Conservation (phyloP, 2,888 invertebrate genomes). For the Eretmocerus hayati region DNA sequence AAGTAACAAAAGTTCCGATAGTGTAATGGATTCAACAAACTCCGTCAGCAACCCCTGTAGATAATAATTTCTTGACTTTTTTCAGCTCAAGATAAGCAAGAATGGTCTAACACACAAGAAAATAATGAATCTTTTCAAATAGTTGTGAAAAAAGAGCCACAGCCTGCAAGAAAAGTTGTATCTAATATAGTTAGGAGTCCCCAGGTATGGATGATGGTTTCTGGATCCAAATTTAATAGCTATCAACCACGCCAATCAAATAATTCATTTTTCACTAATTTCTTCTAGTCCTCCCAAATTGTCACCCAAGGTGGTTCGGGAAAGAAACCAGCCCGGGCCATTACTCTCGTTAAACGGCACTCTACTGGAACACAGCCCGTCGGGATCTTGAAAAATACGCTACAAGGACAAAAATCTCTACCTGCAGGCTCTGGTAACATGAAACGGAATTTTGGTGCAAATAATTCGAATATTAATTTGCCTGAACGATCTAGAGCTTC, state of each 20-base stretch:
- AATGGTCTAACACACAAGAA: conserved; percentile 38
- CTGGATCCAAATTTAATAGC: conserved; percentile 12
- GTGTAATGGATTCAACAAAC: too few species aligned
- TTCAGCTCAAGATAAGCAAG: conserved; percentile 7
- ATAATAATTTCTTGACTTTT: background rate
- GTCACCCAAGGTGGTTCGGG: conserved; percentile 8
- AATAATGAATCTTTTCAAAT: conserved; percentile 33
- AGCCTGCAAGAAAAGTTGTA: conserved; percentile 24
- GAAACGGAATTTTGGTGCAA: conserved; percentile 26
- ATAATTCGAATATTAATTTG: conserved; percentile 20
- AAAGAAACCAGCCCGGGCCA: conserved; percentile 23
- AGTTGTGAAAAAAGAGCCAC: conserved; percentile 30
- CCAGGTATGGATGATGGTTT: conserved; percentile 3
- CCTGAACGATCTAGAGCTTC: conserved; percentile 25
- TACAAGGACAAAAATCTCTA: conserved; percentile 19
- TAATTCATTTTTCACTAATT: too few species aligned
- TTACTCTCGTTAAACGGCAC: conserved; percentile 26
- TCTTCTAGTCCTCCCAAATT: too few species aligned
- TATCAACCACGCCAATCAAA: too few species aligned
- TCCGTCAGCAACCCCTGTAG: too few species aligned
- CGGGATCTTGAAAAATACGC: conserved; percentile 9
- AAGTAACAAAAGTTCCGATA: background rate
- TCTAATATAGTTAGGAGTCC: conserved; percentile 10
- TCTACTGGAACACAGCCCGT: conserved; percentile 5
- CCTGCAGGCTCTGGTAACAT: conserved; percentile 21